Evolutionary conservation across 2,113 vertebrate genomes (phyloP).

Genomic region (Thermophis baileyi): DNA sequence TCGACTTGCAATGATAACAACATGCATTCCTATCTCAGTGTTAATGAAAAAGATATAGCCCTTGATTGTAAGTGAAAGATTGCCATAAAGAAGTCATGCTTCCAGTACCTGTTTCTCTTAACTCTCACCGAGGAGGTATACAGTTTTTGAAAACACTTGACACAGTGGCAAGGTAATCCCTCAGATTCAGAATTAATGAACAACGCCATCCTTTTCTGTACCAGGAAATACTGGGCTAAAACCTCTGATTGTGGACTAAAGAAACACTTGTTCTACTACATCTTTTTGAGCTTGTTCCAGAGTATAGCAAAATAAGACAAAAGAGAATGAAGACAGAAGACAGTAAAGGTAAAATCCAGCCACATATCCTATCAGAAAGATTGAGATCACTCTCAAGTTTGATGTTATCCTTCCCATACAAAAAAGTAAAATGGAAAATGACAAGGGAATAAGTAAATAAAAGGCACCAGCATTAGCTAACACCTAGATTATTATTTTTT

Average conservation of each 20-base stretch:
- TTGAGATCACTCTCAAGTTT: not conserved
- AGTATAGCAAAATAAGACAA: not conserved
- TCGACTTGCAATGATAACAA: not conserved
- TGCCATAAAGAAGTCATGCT: not conserved
- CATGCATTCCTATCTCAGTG: not conserved
- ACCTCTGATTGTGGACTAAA: not conserved
- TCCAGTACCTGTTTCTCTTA: not conserved
- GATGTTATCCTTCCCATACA: not conserved
- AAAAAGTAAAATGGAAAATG: not conserved
- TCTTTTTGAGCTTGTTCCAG: not conserved
- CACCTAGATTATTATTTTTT: not conserved
- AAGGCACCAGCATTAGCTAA: not conserved
- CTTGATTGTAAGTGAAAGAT: not conserved
- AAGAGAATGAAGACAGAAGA: not conserved
- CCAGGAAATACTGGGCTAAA: not conserved
- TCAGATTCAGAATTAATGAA: not conserved
- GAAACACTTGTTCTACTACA: not conserved
- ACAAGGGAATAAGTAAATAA: not conserved
- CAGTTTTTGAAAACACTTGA: not conserved
- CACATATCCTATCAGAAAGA: not conserved
- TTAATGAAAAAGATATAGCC: not conserved
- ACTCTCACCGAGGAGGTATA: not conserved
- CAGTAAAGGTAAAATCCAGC: not conserved
- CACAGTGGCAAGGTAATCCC: not conserved
- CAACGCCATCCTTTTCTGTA: not conserved